Base-by-base conservation (phyloP, 2,888 invertebrate species). In the Drosophila paramelanica region DNA sequence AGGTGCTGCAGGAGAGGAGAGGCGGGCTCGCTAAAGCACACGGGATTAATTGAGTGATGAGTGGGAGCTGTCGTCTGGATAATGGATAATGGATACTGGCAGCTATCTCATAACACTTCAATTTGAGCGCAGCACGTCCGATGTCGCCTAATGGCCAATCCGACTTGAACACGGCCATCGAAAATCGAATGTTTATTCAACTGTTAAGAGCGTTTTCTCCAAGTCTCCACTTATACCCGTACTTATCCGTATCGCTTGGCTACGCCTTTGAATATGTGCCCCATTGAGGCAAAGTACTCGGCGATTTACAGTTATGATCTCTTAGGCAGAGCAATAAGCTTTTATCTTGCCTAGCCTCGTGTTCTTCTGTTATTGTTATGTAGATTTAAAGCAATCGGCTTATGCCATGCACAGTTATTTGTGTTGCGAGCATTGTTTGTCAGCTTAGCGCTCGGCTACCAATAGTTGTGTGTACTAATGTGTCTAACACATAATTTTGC, bases 31-130 rank as follows among this genome's bases (percentile, higher is more conserved):
- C 31, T 36, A 53, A 57, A 53, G 53, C 61, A 55, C 56, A 50
- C 25, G 50, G 68, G 68, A 78, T 75, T 78, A 78, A 78, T 78
- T 74, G 78, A 68, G 64, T 58, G 78, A 78, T 73, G 74, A 64
- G 72, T 50, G 43, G 74, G 33, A 25, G 57, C 50, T 64, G 46
- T 64, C 57, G 53, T 42, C 68, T 64, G 60, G 60, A 58, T 74
- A 76, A 74, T 74, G 75, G 68, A 64, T 68, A 68, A 74, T 74
- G 75, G 68, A 64, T 68, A 68, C 78, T 52, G 59, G 36, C 67
- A 56, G 68, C 53, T 60, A 43, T 38, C 64, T 59, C 74, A 74
- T 76, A 78, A 74, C 76, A 76, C 69, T 76, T 74, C 47, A 74
- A 47, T 23, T 45, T 51, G 41, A 76, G 57, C 42, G 39, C 23